Evolutionary conservation across 2,797 vertebrate genomes (phyloP), one percentile per base, ranked within the genome.

Genomic region (Malacoraja senta): DNA sequence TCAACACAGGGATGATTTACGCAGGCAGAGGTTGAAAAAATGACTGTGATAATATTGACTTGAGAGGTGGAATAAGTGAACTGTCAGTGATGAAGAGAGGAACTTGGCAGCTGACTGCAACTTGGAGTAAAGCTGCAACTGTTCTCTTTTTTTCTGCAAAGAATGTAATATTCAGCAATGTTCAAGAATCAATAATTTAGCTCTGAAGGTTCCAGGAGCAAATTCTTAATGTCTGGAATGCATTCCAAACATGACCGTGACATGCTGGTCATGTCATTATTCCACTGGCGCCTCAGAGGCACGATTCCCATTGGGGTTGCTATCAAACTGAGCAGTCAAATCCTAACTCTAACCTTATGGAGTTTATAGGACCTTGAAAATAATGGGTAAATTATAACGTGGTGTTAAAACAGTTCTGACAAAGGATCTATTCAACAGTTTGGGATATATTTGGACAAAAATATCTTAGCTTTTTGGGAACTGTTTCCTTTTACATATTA

Each of bases 21-120:
- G 65, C 90, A 92, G 90, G 26, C 90, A 74, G 63, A 74, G 90
- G 26, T 53, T 74, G 90, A 92, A 92, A 92, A 92, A 92, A 92
- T 92, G 71, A 92, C 71, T 92, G 90, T 76, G 90, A 76, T 74
- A 92, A 92, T 92, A 92, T 92, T 92, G 90, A 92, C 90, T 92
- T 53, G 71, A 76, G 90, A 92, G 71, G 71, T 44, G 90, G 90
- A 92, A 92, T 92, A 92, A 92, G 71, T 92, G 68, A 92, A 76
- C 90, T 92, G 90, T 92, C 90, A 92, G 90, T 92, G 90, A 92
- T 76, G 90, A 91, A 74, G 90, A 92, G 71, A 76, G 38, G 71
- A 92, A 76, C 71, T 76, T 92, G 90, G 90, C 90, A 92, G 26
- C 90, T 8, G 44, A 7, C 21, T 92, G 38, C 38, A 76, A 92